Base-by-base conservation (phyloP, 2,888 invertebrate species). In the Ametastegia equiseti region DNA sequence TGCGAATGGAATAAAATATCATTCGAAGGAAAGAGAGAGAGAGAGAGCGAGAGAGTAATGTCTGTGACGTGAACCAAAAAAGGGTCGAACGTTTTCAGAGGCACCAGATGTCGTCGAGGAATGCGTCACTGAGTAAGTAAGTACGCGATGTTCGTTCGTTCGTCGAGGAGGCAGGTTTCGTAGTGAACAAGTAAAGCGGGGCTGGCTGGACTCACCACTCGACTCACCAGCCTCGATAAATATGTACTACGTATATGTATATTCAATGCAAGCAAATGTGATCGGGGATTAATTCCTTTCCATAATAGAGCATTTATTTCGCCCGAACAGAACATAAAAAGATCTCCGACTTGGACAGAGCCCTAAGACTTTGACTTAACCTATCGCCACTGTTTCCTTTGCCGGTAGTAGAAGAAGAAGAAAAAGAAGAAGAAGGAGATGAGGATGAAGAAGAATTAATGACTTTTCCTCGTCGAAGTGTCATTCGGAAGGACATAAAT, bases 21-120 rank as follows among this genome's bases (percentile, higher is more conserved):
- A 75, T 75, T 75, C 75, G 27, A 75, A 36, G n/a, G n/a, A n/a
- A n/a, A n/a, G n/a, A n/a, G n/a, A n/a, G n/a, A n/a, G n/a, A n/a
- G n/a, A n/a, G n/a, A n/a, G n/a, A n/a, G n/a, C n/a, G n/a, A n/a
- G n/a, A n/a, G n/a, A n/a, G n/a, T n/a, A 75, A 36, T n/a, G 54
- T 54, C 50, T 71, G 33, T 54, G 75, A 75, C 57, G 60, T 78
- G 78, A 78, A 78, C 57, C 60, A 78, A 78, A 78, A 75, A 78
- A 78, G 78, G 78, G 78, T 78, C 78, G 78, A 63, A 39, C 39
- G 65, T 39, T 78, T 57, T 60, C 39, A 27, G 42, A 19, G 78
- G 23, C 36, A 60, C 78, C 78, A 78, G 78, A 78, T 78, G 78
- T 78, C 78, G 78, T 63, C 42, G 42, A 78, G 78, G 78, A 78